Evolutionary conservation across 2,113 vertebrate genomes (phyloP), one percentile per base, ranked within the genome.

Genomic region (Miniopterus natalensis): DNA sequence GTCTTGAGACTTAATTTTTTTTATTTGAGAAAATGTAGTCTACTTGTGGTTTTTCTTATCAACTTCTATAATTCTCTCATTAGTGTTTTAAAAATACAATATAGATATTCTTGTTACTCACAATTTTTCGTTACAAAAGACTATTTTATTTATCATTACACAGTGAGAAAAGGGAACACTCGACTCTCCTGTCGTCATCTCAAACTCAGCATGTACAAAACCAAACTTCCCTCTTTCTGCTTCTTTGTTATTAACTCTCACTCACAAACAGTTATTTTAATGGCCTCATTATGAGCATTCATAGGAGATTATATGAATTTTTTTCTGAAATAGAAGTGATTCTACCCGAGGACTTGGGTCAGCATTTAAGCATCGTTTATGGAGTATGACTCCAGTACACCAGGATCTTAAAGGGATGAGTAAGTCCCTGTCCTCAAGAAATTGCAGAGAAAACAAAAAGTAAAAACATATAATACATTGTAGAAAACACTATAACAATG

Each of bases 1-100:
- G 6, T n/a, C 36, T 47, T 70, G 36, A 57, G 63, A 51, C 21
- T 15, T 53, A 36, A 2, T 36, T 80, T 90, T 92, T 97, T 97
- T 79, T 4, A 42, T 57, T 79, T 70, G 51, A 79, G 51, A 81
- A 95, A 74, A 84, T 25, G 2, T 74, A 21, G 14, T 78, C 13
- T 55, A 83, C 15, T 88, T 90, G 27, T 89, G 12, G 71, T 78
- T 90, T 86, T 40, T 1, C 25, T 77, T 61, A 63, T 25, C n/a
- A 78, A 51, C 14, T 71, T 94, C 20, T 51, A 3, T 65, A 68
- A 47, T 78, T 68, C 49, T 73, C 93, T 66, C 53, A 85, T 63
- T 84, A 25, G 2, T 55, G 20, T 74, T 88, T 80, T 83, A 86
- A 96, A 36, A 94, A 36, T 89, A n/a, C 1, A 55, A 3, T 29